Evolutionary conservation across 2,888 invertebrate genomes (phyloP), one percentile per base, ranked within the genome.

Genomic region (Lepidochrysops patricia): DNA sequence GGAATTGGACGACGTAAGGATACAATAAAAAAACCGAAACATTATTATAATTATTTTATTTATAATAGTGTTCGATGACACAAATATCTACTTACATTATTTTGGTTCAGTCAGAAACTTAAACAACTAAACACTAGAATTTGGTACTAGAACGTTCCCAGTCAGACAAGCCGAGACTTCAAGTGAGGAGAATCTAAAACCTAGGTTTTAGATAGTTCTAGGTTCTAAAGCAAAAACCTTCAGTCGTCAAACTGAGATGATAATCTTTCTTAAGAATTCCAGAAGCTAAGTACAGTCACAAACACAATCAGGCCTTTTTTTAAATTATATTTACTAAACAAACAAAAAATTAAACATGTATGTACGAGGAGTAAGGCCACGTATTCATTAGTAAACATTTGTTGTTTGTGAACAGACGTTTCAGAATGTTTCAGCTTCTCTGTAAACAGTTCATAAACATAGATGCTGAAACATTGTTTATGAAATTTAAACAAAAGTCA

Each of bases 61-160:
- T 71, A 82, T 84, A 82, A 84, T 72, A 72, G 82, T 85, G 84
- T 84, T 77, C 73, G 73, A 80, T 76, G 83, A 84, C 83, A 86
- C 82, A 81, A 66, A 61, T 70, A 69, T 65, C 69, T 82, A 81
- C 84, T 85, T 83, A 81, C 84, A 86, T 83, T 79, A 76, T 82
- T 89, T 89, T 89, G 87, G 88, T 87, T 89, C 88, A 89, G 88
- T 89, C 88, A 79, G 87, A 79, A 88, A 89, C 88, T 87, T 89
- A 89, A 84, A 79, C 76, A 84, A 84, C 80, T 85, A 85, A 80
- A 81, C 67, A 74, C 84, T 86, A 84, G 67, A 75, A 82, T 84
- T 84, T 87, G 87, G 86, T 88, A 86, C 79, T 77, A 73, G 71
- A 64, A 63, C 70, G 43, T 4, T 43, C 12, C 37, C 29, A 29